Base-by-base conservation (phyloP, 2,888 invertebrate genomes). In the Coremacera marginata region DNA sequence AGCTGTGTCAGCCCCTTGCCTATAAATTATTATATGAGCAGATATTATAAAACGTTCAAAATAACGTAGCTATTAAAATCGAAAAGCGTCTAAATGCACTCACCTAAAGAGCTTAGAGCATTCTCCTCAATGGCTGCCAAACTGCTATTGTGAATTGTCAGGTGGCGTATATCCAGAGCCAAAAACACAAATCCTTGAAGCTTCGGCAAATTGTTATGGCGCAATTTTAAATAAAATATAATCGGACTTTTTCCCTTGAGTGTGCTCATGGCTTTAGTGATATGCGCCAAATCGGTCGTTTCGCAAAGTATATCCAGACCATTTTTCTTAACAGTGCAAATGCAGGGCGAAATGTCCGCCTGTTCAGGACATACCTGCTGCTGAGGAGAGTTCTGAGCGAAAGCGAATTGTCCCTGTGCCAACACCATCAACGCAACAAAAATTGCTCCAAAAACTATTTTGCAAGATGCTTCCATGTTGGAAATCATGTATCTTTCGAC, bases 281-380 rank as follows among this genome's bases (percentile, higher is more conserved):
- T 95, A 85, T 95, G 94, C 81, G 91, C 91, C 83, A 94, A 92
- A 87, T 96, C 95, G 73, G 96, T 96, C 84, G 94, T 94, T 91
- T 96, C 96, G 91, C 96, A 97, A 81, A 95, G 92, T 81, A 97
- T 94, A 88, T 97, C 96, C 83, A 97, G 91, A 65, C 96, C 96
- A 85, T 95, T 95, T 90, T 95, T 96, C 90, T 96, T 96, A 82
- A 96, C 94, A 82, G 93, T 93, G 89, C 96, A 97, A 82, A 92
- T 91, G 90, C 96, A 97, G 49, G 96, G 96, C 72, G 93, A 89
- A 85, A 96, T 94, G 79, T 94, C 95, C 86, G 90, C 90, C 82
- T 93, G 92, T 79, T 93, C 90, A 65, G 96, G 96, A 89, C 95
- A 95, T 88, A 94, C 93, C 89, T 94, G 94, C 82, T 91, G 86